Base-by-base conservation (phyloP, 1,140 invertebrate species). In the Aphis craccivora region DNA sequence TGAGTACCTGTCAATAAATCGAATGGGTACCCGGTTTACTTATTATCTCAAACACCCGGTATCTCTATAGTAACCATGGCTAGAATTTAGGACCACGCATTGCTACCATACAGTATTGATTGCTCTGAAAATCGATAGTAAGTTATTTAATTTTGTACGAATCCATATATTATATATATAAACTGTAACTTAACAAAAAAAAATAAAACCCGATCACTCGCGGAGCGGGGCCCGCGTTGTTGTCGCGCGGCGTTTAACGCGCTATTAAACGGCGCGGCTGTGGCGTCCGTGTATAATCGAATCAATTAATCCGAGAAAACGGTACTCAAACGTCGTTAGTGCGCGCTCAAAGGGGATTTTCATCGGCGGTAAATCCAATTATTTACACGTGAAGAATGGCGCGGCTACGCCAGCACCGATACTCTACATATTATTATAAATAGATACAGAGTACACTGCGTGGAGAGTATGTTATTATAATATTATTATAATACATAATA, bases 221-320 rank as follows among this genome's bases (percentile, higher is more conserved):
- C 4, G 60, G 11, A 14, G 3, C 60, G 8, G 8, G 2, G 55
- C 30, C 55, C 25, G 25, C 30, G 60, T n/a, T n/a, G 60, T 76
- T 22, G 30, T 76, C 60, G 76, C 35, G 35, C 20, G 35, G 22
- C 35, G 35, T 83, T 83, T 37, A 83, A 83, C 76, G 35, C 76
- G 76, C 76, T 83, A 83, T n/a, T 76, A 76, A 83, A 83, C 76
- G 35, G 35, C n/a, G 76, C n/a, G 76, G 76, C 67, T 18, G n/a
- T 7, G 35, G 76, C 35, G 8, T 37, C 35, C 20, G 76, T 83
- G 37, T 60, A 60, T 83, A 83, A 83, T 83, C 76, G 76, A 83
- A 83, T 83, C 76, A 83, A 83, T 83, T 83, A 83, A 83, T 83
- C 76, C n/a, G 76, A 83, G 76, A 83, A 83, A 83, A 83, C 76